Evolutionary conservation across 2,797 vertebrate genomes (phyloP).

Genomic region (Hoplostethus atlanticus): DNA sequence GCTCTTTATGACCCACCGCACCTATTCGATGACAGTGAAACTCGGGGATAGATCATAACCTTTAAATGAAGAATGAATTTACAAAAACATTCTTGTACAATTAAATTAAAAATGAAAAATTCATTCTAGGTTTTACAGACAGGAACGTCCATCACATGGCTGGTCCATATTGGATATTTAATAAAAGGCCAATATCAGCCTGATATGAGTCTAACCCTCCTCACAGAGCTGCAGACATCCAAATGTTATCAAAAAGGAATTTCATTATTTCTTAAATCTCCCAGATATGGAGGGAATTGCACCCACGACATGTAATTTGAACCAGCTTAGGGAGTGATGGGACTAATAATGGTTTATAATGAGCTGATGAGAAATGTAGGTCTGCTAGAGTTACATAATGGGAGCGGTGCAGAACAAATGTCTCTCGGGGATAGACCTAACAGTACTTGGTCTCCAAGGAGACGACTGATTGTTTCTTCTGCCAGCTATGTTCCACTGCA

Average conservation of each 20-base stretch:
- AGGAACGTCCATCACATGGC: neutral
- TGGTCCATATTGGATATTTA: slow-evolving; percentile 17
- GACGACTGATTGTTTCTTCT: slow-evolving; percentile 46
- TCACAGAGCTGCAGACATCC: slow-evolving; percentile 39
- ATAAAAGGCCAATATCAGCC: slow-evolving; percentile 15
- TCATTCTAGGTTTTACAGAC: neutral
- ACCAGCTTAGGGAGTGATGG: slow-evolving; percentile 21
- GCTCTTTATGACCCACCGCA: neutral
- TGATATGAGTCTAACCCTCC: slow-evolving; percentile 32
- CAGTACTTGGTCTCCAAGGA: slow-evolving; percentile 58
- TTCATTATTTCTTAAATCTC: too few relatives aligned
- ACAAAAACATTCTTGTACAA: neutral
- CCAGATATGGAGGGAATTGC: neutral
- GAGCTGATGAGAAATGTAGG: slow-evolving; percentile 41
- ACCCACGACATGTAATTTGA: slow-evolving; percentile 36
- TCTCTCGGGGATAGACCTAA: slow-evolving; percentile 49
- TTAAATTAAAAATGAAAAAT: neutral
- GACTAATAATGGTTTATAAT: slow-evolving; percentile 41
- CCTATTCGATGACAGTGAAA: neutral
- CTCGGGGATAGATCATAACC: neutral
- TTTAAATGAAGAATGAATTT: slow-evolving; percentile 6
- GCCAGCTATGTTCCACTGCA: slow-evolving; percentile 33
- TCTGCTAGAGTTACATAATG: slow-evolving; percentile 54
- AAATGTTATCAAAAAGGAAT: neutral
- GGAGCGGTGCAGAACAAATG: slow-evolving; percentile 34